A percentile compares a stretch with the other conserved stretches of the same genome.
Conservation (phyloP, 2,797 vertebrate species). For the Momotus momota region DNA sequence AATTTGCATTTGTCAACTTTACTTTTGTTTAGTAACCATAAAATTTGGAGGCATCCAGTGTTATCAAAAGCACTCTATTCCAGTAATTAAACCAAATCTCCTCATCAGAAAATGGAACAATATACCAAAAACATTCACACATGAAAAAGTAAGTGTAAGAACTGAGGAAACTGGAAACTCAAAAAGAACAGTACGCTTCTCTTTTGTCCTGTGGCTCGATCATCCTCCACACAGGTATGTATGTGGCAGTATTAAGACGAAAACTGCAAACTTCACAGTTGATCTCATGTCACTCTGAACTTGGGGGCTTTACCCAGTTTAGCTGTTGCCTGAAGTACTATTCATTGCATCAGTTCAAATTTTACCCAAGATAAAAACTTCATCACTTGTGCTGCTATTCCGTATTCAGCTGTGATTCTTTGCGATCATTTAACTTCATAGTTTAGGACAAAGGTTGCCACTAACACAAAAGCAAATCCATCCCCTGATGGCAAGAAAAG, state of each 20-base stretch:
- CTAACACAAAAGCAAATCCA: neutral
- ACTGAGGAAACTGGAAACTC: neutral
- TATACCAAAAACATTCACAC: neutral
- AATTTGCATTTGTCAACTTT: neutral
- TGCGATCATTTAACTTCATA: neutral
- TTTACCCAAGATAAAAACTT: neutral
- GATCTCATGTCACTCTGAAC: neutral
- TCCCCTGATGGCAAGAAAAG: neutral
- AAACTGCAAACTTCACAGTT: neutral
- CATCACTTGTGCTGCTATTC: neutral
- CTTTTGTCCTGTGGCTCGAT: neutral
- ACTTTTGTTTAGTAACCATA: neutral
- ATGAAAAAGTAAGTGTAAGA: neutral
- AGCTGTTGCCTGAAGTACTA: neutral
- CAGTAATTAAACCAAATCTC: neutral
- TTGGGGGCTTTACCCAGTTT: neutral
- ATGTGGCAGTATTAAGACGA: neutral
- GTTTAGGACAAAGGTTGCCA: neutral
- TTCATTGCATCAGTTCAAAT: neutral
- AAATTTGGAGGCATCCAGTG: neutral
- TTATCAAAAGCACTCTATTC: neutral
- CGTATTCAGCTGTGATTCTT: neutral
- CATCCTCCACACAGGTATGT: neutral
- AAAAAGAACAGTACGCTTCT: neutral
- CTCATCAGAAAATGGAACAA: neutral